Conservation (phyloP, 2,113 vertebrate species). For the Chloebia gouldiae region DNA sequence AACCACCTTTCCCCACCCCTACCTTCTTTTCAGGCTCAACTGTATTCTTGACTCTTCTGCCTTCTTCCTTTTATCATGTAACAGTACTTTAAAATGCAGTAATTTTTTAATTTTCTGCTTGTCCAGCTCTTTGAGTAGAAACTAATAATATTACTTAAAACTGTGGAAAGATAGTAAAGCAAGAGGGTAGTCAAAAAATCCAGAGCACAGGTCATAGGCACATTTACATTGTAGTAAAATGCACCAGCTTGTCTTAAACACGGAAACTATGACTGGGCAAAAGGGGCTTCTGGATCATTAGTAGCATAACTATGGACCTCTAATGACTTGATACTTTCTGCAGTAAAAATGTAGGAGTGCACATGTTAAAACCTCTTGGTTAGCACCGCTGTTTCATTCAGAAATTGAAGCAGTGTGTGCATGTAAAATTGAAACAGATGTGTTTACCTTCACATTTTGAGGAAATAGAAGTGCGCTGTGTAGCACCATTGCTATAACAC, state of each 20-base stretch:
- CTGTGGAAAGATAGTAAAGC: neutral
- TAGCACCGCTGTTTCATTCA: neutral
- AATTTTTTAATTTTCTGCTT: neutral
- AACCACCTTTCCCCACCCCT: neutral
- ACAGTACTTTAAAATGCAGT: neutral
- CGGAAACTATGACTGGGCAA: neutral
- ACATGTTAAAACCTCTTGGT: neutral
- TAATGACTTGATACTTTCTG: neutral
- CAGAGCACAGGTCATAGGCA: neutral
- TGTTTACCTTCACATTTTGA: neutral
- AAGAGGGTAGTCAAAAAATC: neutral
- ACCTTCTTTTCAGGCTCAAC: neutral
- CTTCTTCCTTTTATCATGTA: neutral
- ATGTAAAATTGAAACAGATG: neutral
- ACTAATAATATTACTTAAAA: neutral
- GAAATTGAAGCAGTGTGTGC: neutral
- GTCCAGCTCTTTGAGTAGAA: neutral
- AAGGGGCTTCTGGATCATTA: neutral
- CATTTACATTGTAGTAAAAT: neutral
- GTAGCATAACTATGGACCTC: rapidly evolving
- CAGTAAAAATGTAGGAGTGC: neutral
- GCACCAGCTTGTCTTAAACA: neutral
- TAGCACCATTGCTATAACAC: neutral
- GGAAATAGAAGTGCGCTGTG: neutral
- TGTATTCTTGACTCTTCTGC: neutral